Conservation (phyloP, 1,140 invertebrate species). For the Aporrectodea caliginosa region DNA sequence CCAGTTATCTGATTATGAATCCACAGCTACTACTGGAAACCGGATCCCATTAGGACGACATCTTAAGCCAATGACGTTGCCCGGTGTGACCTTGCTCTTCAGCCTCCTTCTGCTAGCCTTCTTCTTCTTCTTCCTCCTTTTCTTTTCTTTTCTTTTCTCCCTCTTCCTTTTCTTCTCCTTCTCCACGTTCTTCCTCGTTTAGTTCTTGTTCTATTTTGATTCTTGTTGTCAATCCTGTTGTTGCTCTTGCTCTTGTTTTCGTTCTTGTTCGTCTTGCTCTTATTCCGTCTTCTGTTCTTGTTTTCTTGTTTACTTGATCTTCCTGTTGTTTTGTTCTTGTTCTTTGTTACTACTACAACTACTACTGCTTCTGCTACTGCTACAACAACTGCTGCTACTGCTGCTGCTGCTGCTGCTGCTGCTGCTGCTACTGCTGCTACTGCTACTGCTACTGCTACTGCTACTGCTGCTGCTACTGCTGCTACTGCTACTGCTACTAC, state of each 20-base stretch:
- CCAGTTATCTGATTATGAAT: too few relatives aligned
- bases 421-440: background rate
- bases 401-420: background rate
- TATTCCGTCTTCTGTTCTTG: background rate
- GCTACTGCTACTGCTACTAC: background rate
- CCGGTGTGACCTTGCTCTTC: too few relatives aligned
- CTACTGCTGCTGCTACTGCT: background rate
- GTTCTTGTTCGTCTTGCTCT: background rate
- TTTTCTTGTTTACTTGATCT: background rate
- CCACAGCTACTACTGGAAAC: too few relatives aligned
- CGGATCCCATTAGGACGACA: too few relatives aligned
- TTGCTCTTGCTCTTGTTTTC: too few relatives aligned
- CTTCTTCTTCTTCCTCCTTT: background rate
- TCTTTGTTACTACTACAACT: background rate
- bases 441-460: background rate
- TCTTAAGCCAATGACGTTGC: too few relatives aligned
- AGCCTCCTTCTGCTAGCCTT: background rate
- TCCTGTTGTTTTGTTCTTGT: background rate
- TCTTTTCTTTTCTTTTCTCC: background rate
- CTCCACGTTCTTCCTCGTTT: background rate
- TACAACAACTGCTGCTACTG: background rate
- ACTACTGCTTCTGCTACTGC: background rate
- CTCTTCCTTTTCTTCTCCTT: background rate
- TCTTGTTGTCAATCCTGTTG: too few relatives aligned
- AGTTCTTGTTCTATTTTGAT: background rate